Conservation (phyloP, 2,797 vertebrate species). For the Petrocephalus schoutedeni region DNA sequence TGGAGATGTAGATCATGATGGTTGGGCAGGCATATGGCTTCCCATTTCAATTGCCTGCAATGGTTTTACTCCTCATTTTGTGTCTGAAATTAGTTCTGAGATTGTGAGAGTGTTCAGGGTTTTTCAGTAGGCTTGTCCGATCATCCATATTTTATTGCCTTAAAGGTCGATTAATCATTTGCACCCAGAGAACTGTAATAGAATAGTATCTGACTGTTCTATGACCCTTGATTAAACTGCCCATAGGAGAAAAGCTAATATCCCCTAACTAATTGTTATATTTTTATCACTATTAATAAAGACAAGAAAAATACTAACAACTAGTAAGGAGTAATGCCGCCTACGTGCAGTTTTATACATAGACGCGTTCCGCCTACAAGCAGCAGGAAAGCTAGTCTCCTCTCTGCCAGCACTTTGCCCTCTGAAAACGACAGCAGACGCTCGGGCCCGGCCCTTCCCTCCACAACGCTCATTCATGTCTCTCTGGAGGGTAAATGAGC, state of each 20-base stretch:
- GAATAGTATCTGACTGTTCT: neutral
- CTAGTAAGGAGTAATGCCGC: neutral
- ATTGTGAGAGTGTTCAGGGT: neutral
- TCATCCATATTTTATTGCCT: neutral
- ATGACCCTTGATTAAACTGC: neutral
- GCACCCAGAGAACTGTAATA: neutral
- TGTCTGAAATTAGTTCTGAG: neutral
- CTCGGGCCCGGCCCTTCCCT: neutral
- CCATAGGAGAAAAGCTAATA: neutral
- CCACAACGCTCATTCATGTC: neutral
- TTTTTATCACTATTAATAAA: neutral
- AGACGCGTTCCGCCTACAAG: neutral
- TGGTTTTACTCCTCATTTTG: neutral
- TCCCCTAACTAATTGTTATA: neutral
- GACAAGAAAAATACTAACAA: neutral
- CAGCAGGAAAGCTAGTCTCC: neutral
- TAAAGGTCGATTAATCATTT: neutral
- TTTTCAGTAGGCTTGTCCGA: neutral
- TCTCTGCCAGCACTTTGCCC: neutral
- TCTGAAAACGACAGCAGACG: neutral
- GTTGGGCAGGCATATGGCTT: neutral
- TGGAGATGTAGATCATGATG: neutral
- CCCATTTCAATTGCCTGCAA: neutral
- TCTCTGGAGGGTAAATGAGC: slow-evolving; percentile 10
- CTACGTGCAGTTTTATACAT: neutral